Base-by-base conservation (phyloP, 2,888 invertebrate species). In the Physocephala rufipes region DNA sequence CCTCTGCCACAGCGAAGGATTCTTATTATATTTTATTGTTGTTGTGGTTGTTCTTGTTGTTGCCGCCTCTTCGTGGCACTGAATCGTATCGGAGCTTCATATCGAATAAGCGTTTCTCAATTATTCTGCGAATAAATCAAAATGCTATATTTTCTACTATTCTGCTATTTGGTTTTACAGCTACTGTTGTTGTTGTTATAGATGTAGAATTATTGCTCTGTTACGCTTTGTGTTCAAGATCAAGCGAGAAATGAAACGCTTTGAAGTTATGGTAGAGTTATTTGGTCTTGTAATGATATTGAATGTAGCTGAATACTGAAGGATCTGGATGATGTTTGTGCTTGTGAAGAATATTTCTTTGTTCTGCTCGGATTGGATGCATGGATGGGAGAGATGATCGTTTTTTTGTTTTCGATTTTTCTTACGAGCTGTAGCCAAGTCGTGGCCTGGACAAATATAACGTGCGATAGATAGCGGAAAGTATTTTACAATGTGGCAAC, bases 101-200 rank as follows among this genome's bases (percentile, higher is more conserved):
- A 67, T 68, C 68, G 68, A 68, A 68, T 62, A 62, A 62, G 68
- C 68, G 62, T 71, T 71, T 68, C 74, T 70, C 73, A 76, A 74
- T 74, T 71, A 70, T 76, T 76, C 74, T 74, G 71, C 73, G 74
- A 74, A 76, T 74, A 76, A 74, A 74, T 74, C 74, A 76, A 76
- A 73, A 73, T 72, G 71, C 61, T 58, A 67, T 62, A 65, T 73
- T 68, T 63, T 68, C 61, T 63, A 5, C 53, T 67, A 3, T 19
- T 53, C 21, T 67, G 55, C 58, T 67, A 51, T 30, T 51, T 28
- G 9, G 49, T 62, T 45, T 62, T 19, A 4, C 9, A 30, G 49
- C 13, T 51, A n/a, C 26, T 65, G n/a, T 28, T 51, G 21, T 26
- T 49, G 12, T 58, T 67, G 24, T 21, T 59, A n/a, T 58, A 26